phyloP scores from a whole-genome alignment of 2,888 invertebrate genomes.

The Cephus sareptanus region DNA sequence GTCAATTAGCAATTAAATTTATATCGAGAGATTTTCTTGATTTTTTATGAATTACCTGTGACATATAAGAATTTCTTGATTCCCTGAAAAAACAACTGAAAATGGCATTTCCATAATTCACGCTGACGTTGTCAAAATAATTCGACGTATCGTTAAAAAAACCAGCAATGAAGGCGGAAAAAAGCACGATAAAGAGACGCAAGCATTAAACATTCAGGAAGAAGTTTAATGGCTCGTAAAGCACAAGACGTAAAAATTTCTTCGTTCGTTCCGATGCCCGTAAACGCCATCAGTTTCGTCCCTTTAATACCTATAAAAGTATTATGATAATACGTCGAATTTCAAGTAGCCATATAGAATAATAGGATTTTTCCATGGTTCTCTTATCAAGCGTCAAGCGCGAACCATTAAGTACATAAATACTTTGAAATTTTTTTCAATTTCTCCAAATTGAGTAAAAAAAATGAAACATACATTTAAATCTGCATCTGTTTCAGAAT shows the following conservation, averaged over 20 bases:
- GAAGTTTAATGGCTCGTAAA: constrained; percentile 20
- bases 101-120: not conserved
- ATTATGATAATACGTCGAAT: constrained; percentile 17
- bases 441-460: no score
- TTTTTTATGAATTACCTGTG: no score
- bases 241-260: constrained; percentile 14
- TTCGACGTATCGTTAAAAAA: constrained; percentile 15
- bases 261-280: constrained; percentile 11
- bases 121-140: constrained; percentile 10
- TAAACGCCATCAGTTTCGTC: constrained; percentile 22
- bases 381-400: no score
- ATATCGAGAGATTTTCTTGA: no score
- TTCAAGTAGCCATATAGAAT: constrained; percentile 10
- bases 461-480: no score
- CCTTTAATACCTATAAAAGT: constrained; percentile 14
- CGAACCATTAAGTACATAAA: no score
- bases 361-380: no score
- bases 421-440: no score
- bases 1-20: no score
- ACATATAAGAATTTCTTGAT: no score
- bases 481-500: no score
- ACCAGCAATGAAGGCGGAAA: no score
- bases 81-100: not conserved
- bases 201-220: constrained; percentile 21
- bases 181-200: not conserved